Base-by-base conservation (phyloP, 2,113 vertebrate genomes). In the Microcebus murinus region DNA sequence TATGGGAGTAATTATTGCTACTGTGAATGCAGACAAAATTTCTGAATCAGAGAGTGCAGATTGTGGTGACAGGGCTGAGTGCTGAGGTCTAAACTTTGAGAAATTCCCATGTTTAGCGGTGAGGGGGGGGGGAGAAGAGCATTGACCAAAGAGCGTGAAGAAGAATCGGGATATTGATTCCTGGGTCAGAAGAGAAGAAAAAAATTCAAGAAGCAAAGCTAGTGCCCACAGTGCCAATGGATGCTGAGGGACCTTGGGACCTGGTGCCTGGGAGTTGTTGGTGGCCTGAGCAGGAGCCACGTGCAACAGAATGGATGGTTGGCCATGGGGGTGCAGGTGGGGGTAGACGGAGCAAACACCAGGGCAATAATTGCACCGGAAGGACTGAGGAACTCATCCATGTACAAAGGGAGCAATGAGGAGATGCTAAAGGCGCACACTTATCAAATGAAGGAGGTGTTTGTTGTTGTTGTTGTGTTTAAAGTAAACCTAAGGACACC, bases 401-500 rank as follows among this genome's bases (percentile, higher is more conserved):
- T 63, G 11, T 20, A 23, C 34, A 76, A 84, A 84, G 45, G 34
- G 34, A 88, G 27, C 73, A 50, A 57, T 31, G 83, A 90, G 11
- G 10, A 52, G 21, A 52, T 48, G 12, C 45, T 86, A 48, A 91
- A 79, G 42, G 12, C 23, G 85, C 21, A 74, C n/a, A 77, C 34
- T 57, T 65, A 80, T 90, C 23, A n/a, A 84, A 81, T 27, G 15
- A 88, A 83, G 45, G n/a, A 82, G 52, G 31, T 2, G 67, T 94
- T 91, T 25, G 6, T 61, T 77, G n/a, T 61, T 77, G n/a, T 27
- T 79, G 23, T 10, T 84, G n/a, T 13, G 73, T 36, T 34, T 6
- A 31, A 80, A 76, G 80, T 74, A 70, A 87, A 55, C 77, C 45
- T 73, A 92, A 92, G 82, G 12, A 94, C 94, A 82, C 3, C 12